Evolutionary conservation across 2,113 vertebrate species (phyloP).

Genomic region (Ondatra zibethicus): DNA sequence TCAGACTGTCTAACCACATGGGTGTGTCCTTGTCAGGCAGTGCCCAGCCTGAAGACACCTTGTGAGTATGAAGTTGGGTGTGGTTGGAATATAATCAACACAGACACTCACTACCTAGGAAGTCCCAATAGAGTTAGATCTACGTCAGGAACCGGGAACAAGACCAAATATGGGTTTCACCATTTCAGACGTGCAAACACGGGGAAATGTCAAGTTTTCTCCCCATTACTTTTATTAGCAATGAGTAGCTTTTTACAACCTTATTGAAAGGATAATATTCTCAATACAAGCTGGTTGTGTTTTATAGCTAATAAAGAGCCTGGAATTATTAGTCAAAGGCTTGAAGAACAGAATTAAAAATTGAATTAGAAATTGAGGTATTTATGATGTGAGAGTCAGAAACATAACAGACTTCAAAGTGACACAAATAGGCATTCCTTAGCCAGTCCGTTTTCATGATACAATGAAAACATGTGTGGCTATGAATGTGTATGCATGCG

Average conservation of each 20-base stretch:
- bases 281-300: constrained; percentile 15
- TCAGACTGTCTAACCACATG: background rate
- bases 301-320: background rate
- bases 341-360: constrained; percentile 28
- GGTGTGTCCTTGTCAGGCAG: background rate
- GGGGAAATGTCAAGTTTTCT: background rate
- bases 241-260: background rate
- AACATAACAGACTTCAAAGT: background rate
- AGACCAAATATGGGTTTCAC: background rate
- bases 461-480: background rate
- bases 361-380: constrained; percentile 25
- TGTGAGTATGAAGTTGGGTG: background rate
- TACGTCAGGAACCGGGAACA: background rate
- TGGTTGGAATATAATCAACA: background rate
- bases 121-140: background rate
- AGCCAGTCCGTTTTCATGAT: background rate
- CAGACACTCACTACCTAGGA: background rate
- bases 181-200: background rate
- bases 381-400: background rate
- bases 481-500: too few species aligned
- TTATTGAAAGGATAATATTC: constrained; percentile 8
- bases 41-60: background rate
- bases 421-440: background rate
- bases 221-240: constrained; percentile 1
- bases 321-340: background rate